phyloP scores from a whole-genome alignment of 2,113 vertebrate species.

The Phalacrocorax pelagicus region DNA sequence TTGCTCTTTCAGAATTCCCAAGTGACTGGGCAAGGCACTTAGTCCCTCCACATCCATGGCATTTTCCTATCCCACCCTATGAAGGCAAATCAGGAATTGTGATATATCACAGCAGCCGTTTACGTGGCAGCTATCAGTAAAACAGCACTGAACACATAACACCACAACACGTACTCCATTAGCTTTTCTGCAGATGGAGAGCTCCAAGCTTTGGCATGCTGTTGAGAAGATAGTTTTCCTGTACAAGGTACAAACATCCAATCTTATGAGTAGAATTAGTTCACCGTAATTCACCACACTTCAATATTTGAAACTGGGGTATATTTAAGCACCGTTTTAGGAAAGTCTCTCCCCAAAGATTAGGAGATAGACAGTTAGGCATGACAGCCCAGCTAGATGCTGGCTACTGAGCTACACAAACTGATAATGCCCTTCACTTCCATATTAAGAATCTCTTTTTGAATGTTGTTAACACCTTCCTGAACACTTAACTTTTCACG shows the following conservation, averaged over 20 bases:
- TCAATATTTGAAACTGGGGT: neutral
- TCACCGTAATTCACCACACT: neutral
- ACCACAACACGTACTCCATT: neutral
- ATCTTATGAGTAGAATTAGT: neutral
- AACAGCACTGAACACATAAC: neutral
- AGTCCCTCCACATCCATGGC: neutral
- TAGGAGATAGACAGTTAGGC: neutral
- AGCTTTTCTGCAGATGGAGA: neutral
- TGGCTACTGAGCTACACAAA: neutral
- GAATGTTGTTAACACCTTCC: neutral
- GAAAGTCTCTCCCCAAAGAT: neutral
- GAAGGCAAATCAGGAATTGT: neutral
- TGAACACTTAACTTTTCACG: neutral
- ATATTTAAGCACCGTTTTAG: neutral
- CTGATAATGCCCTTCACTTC: neutral
- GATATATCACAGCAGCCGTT: too few relatives aligned
- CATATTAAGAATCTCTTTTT: neutral
- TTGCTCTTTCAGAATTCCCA: neutral
- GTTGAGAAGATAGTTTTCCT: neutral
- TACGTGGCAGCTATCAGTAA: too few relatives aligned
- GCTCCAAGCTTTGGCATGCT: neutral
- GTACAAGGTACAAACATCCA: neutral
- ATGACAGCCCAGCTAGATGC: fast-evolving
- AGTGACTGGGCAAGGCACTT: neutral
- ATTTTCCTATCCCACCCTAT: neutral